These are phyloP conservation scores for mouse (Mus musculus) DNA, from an alignment of 2,113 vertebrate genomes.

Conservation along the genomic window DNA sequence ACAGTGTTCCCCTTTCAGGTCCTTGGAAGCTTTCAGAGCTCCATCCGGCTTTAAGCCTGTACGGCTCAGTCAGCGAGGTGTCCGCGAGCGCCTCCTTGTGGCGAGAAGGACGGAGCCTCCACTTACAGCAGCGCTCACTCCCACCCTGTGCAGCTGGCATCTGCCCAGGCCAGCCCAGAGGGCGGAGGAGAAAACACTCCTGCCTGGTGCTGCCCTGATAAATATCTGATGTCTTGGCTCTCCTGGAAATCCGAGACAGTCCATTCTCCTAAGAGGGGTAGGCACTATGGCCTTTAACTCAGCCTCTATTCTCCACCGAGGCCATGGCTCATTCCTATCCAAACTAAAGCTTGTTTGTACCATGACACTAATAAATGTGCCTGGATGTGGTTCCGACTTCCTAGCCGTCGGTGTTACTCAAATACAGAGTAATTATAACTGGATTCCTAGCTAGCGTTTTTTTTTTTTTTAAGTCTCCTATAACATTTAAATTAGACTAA, in stretches of 20 bases:
- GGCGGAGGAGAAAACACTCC: neutral
- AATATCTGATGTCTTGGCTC: constrained; percentile 58
- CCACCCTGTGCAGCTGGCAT: constrained; percentile 54
- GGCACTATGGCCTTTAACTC: constrained; percentile 72
- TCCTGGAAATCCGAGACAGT: constrained; percentile 64
- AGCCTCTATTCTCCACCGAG: constrained; percentile 40
- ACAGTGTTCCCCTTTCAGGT: neutral
- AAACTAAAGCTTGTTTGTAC: constrained; percentile 70
- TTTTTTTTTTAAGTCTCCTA: constrained; percentile 56
- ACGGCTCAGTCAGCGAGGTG: neutral
- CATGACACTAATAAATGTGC: constrained; percentile 61
- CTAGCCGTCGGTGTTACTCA: constrained; percentile 58
- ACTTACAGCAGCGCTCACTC: constrained; percentile 33
- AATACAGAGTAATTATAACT: constrained; percentile 77
- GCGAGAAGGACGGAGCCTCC: neutral
- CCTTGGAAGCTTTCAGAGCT: neutral
- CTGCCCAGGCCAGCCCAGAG: constrained; percentile 3
- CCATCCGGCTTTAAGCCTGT: neutral
- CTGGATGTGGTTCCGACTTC: constrained; percentile 63
- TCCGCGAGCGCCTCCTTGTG: constrained; percentile 1
- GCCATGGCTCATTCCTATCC: constrained; percentile 50
- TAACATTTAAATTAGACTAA: constrained; percentile 78
- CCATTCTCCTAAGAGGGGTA: constrained; percentile 71
- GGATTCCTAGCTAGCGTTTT: constrained; percentile 58
- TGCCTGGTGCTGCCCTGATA: constrained; percentile 58